Percentiles rank a stretch among this genome's conserved stretches.
Evolutionary conservation across 1,140 invertebrate genomes (phyloP).

Genomic region (Eriosoma lanigerum): DNA sequence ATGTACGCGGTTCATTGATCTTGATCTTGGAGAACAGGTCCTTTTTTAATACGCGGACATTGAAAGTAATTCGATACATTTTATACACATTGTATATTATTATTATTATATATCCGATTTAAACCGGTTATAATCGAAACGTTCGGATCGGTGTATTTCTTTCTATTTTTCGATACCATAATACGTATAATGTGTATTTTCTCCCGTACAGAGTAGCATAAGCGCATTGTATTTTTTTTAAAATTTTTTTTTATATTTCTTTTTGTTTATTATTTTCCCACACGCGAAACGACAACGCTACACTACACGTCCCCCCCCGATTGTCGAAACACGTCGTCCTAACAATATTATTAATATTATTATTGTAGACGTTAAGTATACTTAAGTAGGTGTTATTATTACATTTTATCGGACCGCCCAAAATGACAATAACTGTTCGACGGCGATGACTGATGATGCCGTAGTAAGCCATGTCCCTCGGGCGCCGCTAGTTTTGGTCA

Average conservation of each 20-base stretch:
- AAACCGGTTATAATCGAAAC: conserved; percentile 48
- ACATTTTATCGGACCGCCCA: not conserved
- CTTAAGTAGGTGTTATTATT: not conserved
- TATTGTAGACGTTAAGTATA: not conserved
- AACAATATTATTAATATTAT: not conserved
- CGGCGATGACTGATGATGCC: not conserved
- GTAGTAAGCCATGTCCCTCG: not conserved
- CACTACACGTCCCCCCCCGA: too few species aligned
- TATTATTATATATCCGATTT: conserved; percentile 20
- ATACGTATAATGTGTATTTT: conserved; percentile 1
- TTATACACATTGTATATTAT: not conserved
- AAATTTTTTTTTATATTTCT: not conserved
- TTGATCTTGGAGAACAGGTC: conserved; percentile 49
- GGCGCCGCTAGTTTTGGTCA: conserved; percentile 18
- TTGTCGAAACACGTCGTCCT: too few species aligned
- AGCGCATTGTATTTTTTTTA: conserved; percentile 12
- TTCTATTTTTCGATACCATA: conserved; percentile 2
- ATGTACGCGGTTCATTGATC: conserved; percentile 30
- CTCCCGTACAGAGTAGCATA: too few species aligned
- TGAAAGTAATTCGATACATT: conserved; percentile 50
- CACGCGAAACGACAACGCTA: not conserved
- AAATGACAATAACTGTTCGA: not conserved
- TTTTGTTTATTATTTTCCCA: not conserved
- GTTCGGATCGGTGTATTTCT: conserved; percentile 19
- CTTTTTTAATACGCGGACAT: conserved; percentile 35